These are phyloP conservation scores for Apostichopus leukothele DNA, from an alignment of 53 echinoderm and acorn worm genomes.

Conservation along the genomic window DNA sequence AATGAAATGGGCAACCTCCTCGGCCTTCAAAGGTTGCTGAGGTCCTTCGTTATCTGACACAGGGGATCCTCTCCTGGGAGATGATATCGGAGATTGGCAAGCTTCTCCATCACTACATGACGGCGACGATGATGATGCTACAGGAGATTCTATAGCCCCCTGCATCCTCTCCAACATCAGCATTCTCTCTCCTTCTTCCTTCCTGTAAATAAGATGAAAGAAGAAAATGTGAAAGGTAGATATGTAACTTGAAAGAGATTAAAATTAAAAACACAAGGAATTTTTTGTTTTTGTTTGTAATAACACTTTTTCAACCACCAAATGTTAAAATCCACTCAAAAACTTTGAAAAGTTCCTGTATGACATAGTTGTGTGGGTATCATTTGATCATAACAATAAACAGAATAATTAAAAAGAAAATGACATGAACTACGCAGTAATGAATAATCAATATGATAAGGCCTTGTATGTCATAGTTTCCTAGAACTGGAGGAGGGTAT, in stretches of 20 bases:
- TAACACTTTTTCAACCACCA: no score
- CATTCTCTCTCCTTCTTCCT: slow-evolving; percentile 87
- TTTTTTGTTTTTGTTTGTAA: no score
- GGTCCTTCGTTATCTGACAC: slow-evolving; percentile 54
- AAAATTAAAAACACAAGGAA: background rate
- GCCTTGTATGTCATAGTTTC: no score
- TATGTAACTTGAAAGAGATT: background rate
- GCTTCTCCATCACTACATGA: slow-evolving; percentile 53
- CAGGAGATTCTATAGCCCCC: slow-evolving; percentile 44
- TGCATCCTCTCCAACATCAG: slow-evolving; percentile 88
- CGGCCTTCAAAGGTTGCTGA: slow-evolving; percentile 56
- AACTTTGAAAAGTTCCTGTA: no score
- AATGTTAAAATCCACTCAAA: no score
- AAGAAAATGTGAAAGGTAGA: background rate
- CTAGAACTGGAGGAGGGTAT: no score
- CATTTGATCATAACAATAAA: no score
- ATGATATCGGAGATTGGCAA: background rate
- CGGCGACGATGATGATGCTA: background rate
- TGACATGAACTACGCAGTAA: no score
- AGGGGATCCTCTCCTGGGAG: slow-evolving; percentile 3
- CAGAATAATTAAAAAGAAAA: no score
- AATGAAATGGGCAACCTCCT: slow-evolving; percentile 65
- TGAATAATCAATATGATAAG: no score
- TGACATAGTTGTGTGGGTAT: no score
- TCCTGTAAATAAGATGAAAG: slow-evolving; percentile 49